Evolutionary conservation across 2,888 invertebrate species (phyloP).

Genomic region (Iphiclides podalirius): DNA sequence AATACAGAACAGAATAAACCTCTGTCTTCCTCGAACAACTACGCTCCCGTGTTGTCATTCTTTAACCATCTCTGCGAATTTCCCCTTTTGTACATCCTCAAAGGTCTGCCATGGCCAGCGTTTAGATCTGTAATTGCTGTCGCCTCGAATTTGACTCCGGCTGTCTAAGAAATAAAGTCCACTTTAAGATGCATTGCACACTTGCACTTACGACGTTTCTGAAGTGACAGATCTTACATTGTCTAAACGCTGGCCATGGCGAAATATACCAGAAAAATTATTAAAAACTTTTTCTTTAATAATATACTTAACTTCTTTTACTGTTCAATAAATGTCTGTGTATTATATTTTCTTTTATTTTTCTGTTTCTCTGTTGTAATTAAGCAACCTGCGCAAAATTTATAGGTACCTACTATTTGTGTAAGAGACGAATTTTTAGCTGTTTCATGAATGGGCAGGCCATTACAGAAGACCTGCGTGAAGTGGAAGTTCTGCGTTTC

Average conservation of each 20-base stretch:
- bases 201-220: too few relatives aligned
- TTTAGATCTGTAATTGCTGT: conserved; percentile 32
- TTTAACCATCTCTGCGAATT: conserved; percentile 32
- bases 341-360: too few relatives aligned
- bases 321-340: conserved; percentile 7
- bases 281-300: neutral
- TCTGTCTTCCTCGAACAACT: neutral
- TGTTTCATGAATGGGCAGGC: too few relatives aligned
- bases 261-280: conserved; percentile 19
- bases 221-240: too few relatives aligned
- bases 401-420: too few relatives aligned
- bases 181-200: too few relatives aligned
- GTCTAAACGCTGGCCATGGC: conserved; percentile 61
- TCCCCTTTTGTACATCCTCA: conserved; percentile 34
- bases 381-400: too few relatives aligned
- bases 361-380: too few relatives aligned
- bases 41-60: neutral
- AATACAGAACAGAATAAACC: neutral
- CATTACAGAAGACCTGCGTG: too few relatives aligned
- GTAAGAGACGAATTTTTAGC: too few relatives aligned
- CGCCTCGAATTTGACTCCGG: neutral
- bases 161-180: neutral
- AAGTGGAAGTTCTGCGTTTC: too few relatives aligned
- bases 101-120: conserved; percentile 70
- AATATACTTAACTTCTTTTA: neutral